These are phyloP conservation scores for Crematogaster levior DNA, from an alignment of 2,888 invertebrate species.

Conservation along the genomic window DNA sequence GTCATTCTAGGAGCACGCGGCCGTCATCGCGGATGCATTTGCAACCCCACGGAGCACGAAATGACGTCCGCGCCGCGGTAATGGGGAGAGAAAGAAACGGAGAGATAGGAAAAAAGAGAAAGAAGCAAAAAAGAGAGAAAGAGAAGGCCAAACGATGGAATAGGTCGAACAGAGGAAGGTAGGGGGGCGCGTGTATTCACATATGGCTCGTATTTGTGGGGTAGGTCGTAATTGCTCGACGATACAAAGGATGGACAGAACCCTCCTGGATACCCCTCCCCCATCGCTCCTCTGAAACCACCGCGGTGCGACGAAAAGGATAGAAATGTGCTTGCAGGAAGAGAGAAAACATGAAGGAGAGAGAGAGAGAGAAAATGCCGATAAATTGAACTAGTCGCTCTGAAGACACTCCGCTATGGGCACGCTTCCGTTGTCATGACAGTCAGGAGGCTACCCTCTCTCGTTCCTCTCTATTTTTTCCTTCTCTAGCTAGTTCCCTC, in stretches of 20 bases:
- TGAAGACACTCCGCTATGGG: constrained; percentile 67
- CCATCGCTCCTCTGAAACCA: constrained; percentile 76
- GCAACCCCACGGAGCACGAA: constrained; percentile 82
- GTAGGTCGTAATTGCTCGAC: constrained; percentile 85
- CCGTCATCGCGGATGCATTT: constrained; percentile 81
- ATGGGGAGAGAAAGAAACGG: constrained; percentile 16
- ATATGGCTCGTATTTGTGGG: constrained; percentile 78
- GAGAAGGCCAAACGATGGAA: constrained; percentile 34
- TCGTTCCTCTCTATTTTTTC: constrained; percentile 10
- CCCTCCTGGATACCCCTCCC: constrained; percentile 82
- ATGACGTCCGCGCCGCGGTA: constrained; percentile 79
- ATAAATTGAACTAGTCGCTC: constrained; percentile 70
- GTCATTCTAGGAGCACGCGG: constrained; percentile 82
- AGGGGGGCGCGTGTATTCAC: constrained; percentile 58
- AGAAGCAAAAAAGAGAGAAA: not conserved
- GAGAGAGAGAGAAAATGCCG: constrained; percentile 36
- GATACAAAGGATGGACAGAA: constrained; percentile 85
- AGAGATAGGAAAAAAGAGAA: constrained; percentile 18
- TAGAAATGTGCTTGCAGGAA: constrained; percentile 53
- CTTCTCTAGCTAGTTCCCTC: not conserved
- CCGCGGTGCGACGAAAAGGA: constrained; percentile 68
- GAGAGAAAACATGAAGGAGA: constrained; percentile 29
- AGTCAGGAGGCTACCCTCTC: constrained; percentile 34
- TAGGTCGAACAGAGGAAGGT: constrained; percentile 42
- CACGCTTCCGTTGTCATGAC: constrained; percentile 63